These are phyloP conservation scores for Coracias cyanogaster DNA, from an alignment of 2,797 vertebrate species.

Conservation along the genomic window DNA sequence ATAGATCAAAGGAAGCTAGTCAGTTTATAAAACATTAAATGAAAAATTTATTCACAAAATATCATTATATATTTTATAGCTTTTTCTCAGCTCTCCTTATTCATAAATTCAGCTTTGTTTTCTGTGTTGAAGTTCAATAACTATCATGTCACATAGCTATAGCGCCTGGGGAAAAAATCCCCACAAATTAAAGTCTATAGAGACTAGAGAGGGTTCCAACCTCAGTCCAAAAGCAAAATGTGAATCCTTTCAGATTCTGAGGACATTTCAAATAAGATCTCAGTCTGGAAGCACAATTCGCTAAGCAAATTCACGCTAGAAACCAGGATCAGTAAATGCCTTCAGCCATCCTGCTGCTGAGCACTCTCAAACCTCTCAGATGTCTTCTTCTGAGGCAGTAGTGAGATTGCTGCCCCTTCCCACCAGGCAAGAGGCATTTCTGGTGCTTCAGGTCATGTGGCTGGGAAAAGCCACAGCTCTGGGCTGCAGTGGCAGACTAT, in stretches of 20 bases:
- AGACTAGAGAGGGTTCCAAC: not conserved
- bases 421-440: not conserved
- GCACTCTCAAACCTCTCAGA: not conserved
- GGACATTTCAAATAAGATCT: not conserved
- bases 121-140: not conserved
- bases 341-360: not conserved
- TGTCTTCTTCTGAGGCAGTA: not conserved
- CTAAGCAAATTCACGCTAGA: not conserved
- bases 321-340: not conserved
- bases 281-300: not conserved
- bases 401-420: not conserved
- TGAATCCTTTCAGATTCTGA: not conserved
- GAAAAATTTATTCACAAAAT: slow-evolving; percentile 1
- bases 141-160: not conserved
- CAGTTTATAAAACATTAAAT: slow-evolving; percentile 28
- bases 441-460: accelerated
- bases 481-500: not conserved
- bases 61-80: not conserved
- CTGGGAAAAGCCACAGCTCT: not conserved
- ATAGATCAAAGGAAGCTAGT: slow-evolving; percentile 50
- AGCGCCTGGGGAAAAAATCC: not conserved
- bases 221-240: not conserved
- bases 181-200: not conserved
- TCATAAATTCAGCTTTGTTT: slow-evolving; percentile 1
- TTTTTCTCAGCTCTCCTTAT: not conserved